Evolutionary conservation across 2,113 vertebrate species (phyloP).

Genomic region (Serinus canaria): DNA sequence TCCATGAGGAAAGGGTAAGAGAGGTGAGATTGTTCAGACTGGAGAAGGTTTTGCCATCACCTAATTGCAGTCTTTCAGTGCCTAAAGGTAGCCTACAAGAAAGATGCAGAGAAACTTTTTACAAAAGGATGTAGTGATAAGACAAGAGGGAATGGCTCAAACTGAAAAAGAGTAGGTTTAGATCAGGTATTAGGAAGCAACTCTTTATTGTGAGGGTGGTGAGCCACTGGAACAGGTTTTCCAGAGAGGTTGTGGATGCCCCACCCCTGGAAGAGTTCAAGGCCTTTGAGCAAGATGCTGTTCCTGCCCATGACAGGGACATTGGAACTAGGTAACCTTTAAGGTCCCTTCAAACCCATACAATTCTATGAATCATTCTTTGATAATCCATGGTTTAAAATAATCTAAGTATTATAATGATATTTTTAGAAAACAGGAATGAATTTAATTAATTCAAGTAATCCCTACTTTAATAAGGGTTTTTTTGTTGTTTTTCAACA

Average conservation of each 20-base stretch:
- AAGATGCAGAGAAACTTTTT: background rate
- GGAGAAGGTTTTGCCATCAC: background rate
- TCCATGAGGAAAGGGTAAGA: background rate
- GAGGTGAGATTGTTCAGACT: background rate
- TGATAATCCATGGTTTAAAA: background rate
- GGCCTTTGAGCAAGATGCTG: background rate
- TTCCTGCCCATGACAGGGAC: background rate
- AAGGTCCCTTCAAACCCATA: background rate
- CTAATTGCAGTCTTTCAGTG: background rate
- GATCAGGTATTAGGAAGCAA: background rate
- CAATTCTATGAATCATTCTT: background rate
- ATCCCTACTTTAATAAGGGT: fast-evolving
- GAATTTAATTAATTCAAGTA: background rate
- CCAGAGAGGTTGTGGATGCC: background rate
- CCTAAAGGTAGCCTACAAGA: background rate
- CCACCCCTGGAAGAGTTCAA: background rate
- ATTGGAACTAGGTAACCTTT: background rate
- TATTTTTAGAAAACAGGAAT: background rate
- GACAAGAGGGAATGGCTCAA: background rate
- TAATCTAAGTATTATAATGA: background rate
- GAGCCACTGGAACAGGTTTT: too few relatives aligned
- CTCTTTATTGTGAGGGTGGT: background rate
- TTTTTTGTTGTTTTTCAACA: background rate
- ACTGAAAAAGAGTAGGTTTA: background rate
- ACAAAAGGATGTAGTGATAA: background rate